Conservation (phyloP, 2,113 vertebrate genomes). For the Microcebus murinus region DNA sequence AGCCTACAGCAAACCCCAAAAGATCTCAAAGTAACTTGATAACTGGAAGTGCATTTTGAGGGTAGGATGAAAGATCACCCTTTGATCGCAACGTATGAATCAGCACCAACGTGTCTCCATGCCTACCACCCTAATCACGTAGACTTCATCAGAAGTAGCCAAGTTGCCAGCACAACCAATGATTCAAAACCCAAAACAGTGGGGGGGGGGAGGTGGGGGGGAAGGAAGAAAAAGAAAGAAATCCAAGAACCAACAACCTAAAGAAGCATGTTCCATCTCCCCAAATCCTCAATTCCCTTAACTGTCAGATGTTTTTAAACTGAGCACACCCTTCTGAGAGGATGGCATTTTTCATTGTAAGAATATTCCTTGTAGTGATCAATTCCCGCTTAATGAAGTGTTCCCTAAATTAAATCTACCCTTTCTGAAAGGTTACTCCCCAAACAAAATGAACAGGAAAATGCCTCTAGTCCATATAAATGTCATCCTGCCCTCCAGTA, state of each 20-base stretch:
- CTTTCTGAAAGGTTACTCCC: slow-evolving; percentile 74
- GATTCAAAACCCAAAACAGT: not conserved
- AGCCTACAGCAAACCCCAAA: slow-evolving; percentile 46
- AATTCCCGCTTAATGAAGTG: slow-evolving; percentile 78
- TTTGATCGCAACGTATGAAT: not conserved
- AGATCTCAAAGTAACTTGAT: slow-evolving; percentile 27
- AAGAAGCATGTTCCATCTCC: not conserved
- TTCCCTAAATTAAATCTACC: slow-evolving; percentile 79
- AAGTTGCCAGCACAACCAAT: not conserved
- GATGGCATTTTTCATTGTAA: slow-evolving; percentile 57
- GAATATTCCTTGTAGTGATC: slow-evolving; percentile 41
- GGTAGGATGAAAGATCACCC: not conserved
- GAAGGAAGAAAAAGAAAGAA: not conserved
- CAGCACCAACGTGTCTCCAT: not conserved
- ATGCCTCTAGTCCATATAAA: slow-evolving; percentile 61
- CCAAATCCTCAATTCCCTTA: slow-evolving; percentile 15
- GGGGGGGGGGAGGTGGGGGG: fast-evolving
- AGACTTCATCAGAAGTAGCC: not conserved
- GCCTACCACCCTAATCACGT: fast-evolving
- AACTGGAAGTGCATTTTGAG: not conserved
- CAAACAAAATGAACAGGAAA: slow-evolving; percentile 80
- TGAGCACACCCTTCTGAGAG: slow-evolving; percentile 30
- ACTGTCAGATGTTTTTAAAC: slow-evolving; percentile 40
- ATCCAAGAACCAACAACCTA: not conserved
- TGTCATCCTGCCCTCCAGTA: slow-evolving; percentile 79